Evolutionary conservation across 2,113 vertebrate species (phyloP), one percentile per base, ranked within the genome.

Genomic region (Sclerurus mexicanus): DNA sequence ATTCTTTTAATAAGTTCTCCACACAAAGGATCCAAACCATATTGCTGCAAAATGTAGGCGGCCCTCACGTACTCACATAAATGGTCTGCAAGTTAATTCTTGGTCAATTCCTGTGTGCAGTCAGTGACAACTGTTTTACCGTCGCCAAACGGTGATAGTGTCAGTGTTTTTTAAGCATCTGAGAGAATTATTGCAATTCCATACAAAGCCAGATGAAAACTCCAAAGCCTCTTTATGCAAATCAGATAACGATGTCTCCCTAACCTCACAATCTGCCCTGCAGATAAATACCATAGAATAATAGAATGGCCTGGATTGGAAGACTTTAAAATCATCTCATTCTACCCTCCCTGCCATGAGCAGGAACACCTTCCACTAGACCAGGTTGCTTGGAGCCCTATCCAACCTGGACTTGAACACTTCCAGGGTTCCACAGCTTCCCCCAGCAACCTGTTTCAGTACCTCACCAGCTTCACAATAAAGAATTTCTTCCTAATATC

Each of bases 141-240:
- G 0, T 27, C 3, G 0, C 33, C 31, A 55, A 73, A 79, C 1
- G 4, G 4, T 35, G 37, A 27, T 21, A 31, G 22, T 31, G 21
- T 42, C 31, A 77, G 24, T 30, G 3, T 1, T 62, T 74, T 85
- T 77, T 15, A 80, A 52, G 77, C 23, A 22, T 64, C 72, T 74
- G 52, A 83, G 47, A 46, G 89, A 66, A 30, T 46, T 60, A 46
- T 19, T 27, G 21, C 35, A 82, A 4, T 44, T 93, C 35, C n/a
- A 10, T 83, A 49, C 31, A 93, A 75, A 95, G 59, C 58, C 80
- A 22, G 56, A 7, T 37, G 56, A 87, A 44, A 84, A 83, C 39
- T 87, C 83, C 31, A 80, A 84, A 72, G 21, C 12, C 67, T 74
- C 87, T 96, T 92, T 52, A 71, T 92, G 60, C 66, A 92, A 96